Evolutionary conservation across 2,797 vertebrate species (phyloP), one percentile per base, ranked within the genome.

Genomic region (Carcharodon carcharias): DNA sequence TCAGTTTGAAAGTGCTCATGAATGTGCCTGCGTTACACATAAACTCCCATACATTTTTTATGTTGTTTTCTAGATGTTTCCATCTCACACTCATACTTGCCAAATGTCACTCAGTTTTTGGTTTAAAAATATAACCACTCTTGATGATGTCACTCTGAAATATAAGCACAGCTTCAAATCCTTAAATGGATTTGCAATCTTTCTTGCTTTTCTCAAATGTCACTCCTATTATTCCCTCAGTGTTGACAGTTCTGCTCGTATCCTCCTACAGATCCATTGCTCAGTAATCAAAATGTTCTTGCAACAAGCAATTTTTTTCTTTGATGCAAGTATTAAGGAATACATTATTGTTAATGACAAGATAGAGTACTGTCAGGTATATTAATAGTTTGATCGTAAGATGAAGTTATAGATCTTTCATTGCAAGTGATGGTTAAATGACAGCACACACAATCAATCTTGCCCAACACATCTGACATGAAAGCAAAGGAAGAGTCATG

Each of bases 341-440:
- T 67, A 93, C 91, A 67, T 93, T 67, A 93, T n/a, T 93, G 91
- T 93, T 93, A 93, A 93, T 93, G 63, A 93, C 91, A 93, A 67
- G 91, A 93, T 67, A 93, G 67, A 93, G 91, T 93, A 93, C 91
- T 65, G 63, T 67, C n/a, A 40, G 61, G 91, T 93, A 67, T 93
- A 93, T 93, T 93, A 93, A 93, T 93, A 93, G 91, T 93, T 67
- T 93, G 91, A 93, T 93, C 61, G 3, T 67, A 93, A 93, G 91
- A 67, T 40, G 67, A 93, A 93, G 91, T 65, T 67, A 93, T 93
- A 93, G 63, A 93, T 93, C 88, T 93, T 93, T 67, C 91, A 45
- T 93, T 93, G 91, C 91, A 93, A 93, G 61, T 93, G 91, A 93
- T 93, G 91, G 91, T 93, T 93, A 93, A 93, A 93, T 93, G 93